Percentiles rank a stretch among this genome's conserved stretches.
Evolutionary conservation across 2,888 invertebrate genomes (phyloP).

Genomic region (Torymus auratus): DNA sequence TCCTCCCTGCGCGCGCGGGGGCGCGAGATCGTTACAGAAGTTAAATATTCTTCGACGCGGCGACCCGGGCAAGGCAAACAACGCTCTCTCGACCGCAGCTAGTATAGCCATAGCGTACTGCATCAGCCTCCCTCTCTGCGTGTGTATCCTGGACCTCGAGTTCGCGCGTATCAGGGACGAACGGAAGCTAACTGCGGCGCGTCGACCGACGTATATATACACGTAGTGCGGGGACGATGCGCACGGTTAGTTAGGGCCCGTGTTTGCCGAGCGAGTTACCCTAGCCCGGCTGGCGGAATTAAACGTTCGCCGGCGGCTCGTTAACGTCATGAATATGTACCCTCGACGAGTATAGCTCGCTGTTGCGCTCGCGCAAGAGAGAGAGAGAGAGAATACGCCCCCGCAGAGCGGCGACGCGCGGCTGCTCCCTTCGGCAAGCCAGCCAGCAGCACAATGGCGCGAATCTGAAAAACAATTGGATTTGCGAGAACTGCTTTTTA

Average conservation of each 20-base stretch:
- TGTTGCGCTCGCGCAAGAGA: no score
- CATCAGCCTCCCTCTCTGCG: not conserved
- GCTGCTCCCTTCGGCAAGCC: no score
- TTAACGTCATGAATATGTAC: slow-evolving; percentile 78
- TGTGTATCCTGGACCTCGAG: not conserved
- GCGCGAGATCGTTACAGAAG: slow-evolving; percentile 60
- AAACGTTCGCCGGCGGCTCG: slow-evolving; percentile 77
- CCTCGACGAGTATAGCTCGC: slow-evolving; percentile 61
- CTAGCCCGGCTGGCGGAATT: slow-evolving; percentile 77
- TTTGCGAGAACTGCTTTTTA: not conserved
- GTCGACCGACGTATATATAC: no score
- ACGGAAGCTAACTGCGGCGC: not conserved
- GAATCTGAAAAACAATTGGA: slow-evolving; percentile 25
- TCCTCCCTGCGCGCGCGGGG: slow-evolving; percentile 40
- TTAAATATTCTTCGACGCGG: slow-evolving; percentile 65
- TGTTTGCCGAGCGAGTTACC: slow-evolving; percentile 77
- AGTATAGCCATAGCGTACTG: not conserved
- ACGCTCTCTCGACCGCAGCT: not conserved
- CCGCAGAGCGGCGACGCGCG: no score
- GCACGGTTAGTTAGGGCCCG: slow-evolving; percentile 76
- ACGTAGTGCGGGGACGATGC: slow-evolving; percentile 22
- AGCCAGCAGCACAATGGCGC: not conserved
- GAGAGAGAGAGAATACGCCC: no score
- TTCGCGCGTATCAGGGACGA: not conserved
- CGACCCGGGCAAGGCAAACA: slow-evolving; percentile 68